Base-by-base conservation (phyloP, 2,797 vertebrate species). In the Antrozous pallidus region DNA sequence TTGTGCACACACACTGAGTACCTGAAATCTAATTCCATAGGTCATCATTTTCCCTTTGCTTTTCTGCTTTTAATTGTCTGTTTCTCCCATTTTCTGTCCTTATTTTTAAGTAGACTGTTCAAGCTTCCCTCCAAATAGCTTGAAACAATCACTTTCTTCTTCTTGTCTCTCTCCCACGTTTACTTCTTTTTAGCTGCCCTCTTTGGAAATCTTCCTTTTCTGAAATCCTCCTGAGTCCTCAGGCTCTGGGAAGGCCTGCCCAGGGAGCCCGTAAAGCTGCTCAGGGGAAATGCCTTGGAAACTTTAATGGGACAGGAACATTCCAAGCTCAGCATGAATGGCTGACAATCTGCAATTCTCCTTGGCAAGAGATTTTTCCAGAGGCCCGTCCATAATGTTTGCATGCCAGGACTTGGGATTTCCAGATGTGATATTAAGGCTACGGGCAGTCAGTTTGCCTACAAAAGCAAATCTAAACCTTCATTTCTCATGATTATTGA, bases 11-110 rank as follows among this genome's bases (percentile, higher is more conserved):
- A 90, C 88, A 90, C 61, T 42, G 89, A 97, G 45, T 0, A 1
- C 95, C 77, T 97, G 95, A 97, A 97, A 97, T 97, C 69, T 70
- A 95, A 96, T 96, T 97, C 92, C 73, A 95, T 82, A 92, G 87
- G 90, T 97, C 90, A 94, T 88, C 79, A 38, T 89, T 97, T 82
- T 56, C 51, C 81, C 85, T 90, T 74, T 95, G 92, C 86, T 94
- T 80, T 36, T 42, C 56, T 13, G 94, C 77, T 91, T 71, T 69
- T 65, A 40, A 67, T 92, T 96, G 31, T 77, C 33, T 84, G 28
- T 90, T 94, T 82, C 78, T 90, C 74, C 78, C 61, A 31, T 31
- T 88, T n/a, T 63, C 42, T 63, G 26, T 51, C 67, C 20, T 75
- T 73, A 65, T 70, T 88, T 88, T 81, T 81, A 82, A 81, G 54